phyloP scores from a whole-genome alignment of 1,140 invertebrate genomes.

The Bilobella aurantiaca region DNA sequence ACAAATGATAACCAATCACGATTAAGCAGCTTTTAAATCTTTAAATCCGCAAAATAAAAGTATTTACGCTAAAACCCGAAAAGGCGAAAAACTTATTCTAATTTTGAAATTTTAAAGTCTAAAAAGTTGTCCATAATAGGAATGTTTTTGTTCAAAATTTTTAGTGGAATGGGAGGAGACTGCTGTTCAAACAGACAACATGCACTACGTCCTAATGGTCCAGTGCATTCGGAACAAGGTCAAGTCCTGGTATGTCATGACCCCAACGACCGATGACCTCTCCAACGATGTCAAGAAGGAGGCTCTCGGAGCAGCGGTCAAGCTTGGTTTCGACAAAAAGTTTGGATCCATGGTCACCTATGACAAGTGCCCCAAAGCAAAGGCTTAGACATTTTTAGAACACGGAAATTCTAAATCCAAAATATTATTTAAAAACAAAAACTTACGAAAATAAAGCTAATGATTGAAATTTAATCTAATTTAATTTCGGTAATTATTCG shows the following conservation, averaged over 20 bases:
- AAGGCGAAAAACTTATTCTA: too few relatives aligned
- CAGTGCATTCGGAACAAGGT: not conserved
- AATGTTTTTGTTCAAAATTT: not conserved
- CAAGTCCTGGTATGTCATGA: constrained; percentile 9
- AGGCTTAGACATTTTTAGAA: too few relatives aligned
- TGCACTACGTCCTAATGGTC: not conserved
- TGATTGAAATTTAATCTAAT: too few relatives aligned
- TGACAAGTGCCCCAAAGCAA: constrained; percentile 6
- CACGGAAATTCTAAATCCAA: too few relatives aligned
- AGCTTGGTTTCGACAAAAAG: not conserved
- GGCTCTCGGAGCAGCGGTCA: not conserved
- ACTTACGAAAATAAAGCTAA: too few relatives aligned
- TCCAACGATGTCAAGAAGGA: not conserved
- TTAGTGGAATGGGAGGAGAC: not conserved
- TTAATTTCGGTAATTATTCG: too few relatives aligned
- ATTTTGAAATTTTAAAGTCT: too few relatives aligned
- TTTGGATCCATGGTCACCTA: not conserved
- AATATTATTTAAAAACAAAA: too few relatives aligned
- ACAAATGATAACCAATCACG: too few relatives aligned
- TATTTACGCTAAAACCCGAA: too few relatives aligned
- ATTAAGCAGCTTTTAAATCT: too few relatives aligned
- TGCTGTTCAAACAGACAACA: not conserved
- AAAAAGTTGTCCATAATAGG: not conserved
- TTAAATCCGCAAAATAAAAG: too few relatives aligned
- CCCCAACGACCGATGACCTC: not conserved